Conservation (phyloP, 2,888 invertebrate species). For the Catocala fraxini region DNA sequence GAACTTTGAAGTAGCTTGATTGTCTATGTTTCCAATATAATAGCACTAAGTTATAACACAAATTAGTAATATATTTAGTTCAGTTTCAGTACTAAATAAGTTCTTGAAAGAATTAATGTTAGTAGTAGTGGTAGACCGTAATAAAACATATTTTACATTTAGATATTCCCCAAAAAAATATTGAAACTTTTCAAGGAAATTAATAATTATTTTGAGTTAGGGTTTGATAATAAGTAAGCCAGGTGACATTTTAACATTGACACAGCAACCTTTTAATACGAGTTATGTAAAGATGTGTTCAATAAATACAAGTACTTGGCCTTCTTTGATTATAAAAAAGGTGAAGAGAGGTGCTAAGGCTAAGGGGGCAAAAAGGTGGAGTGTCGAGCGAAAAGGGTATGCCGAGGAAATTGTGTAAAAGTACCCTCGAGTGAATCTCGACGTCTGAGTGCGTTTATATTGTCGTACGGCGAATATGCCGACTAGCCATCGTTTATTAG, state of each 20-base stretch:
- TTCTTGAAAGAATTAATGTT: no score
- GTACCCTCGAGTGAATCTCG: slow-evolving; percentile 70
- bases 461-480: slow-evolving; percentile 60
- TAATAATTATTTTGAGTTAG: no score
- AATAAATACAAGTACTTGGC: slow-evolving; percentile 73
- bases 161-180: no score
- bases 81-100: no score
- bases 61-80: no score
- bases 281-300: slow-evolving; percentile 64
- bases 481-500: slow-evolving; percentile 57
- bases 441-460: slow-evolving; percentile 70
- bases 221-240: no score
- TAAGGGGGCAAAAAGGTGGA: slow-evolving; percentile 68
- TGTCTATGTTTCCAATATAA: no score
- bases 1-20: no score
- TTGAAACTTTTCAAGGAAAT: no score
- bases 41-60: no score
- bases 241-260: neutral
- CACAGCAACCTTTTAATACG: slow-evolving; percentile 17
- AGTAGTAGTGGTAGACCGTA: no score
- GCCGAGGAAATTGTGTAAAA: slow-evolving; percentile 75
- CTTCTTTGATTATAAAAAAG: slow-evolving; percentile 78
- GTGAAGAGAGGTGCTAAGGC: slow-evolving; percentile 72
- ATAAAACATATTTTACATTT: no score
- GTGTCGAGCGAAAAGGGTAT: slow-evolving; percentile 69